Evolutionary conservation across 2,888 invertebrate genomes (phyloP).

Genomic region (Lamellibrachia satsuma): DNA sequence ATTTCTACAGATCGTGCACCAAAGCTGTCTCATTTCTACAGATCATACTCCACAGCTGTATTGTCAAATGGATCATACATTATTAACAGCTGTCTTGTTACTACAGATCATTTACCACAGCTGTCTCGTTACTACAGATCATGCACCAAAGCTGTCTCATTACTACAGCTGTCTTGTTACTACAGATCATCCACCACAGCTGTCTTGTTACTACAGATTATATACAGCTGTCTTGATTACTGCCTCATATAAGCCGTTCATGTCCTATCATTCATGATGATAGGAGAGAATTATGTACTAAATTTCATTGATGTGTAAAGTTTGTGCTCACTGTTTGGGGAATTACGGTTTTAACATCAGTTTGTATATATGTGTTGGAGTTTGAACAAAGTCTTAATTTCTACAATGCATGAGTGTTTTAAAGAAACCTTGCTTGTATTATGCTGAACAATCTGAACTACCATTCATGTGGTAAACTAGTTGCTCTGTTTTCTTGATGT

Average conservation of each 20-base stretch:
- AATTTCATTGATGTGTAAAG: neutral
- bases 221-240: neutral
- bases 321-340: neutral
- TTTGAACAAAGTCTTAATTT: neutral
- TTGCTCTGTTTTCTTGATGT: neutral
- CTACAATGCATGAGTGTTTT: neutral
- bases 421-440: neutral
- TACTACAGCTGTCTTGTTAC: neutral
- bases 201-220: neutral
- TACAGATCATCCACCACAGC: neutral
- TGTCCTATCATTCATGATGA: neutral
- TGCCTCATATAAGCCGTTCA: neutral
- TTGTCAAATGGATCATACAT: neutral
- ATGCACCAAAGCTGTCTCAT: neutral
- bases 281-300: constrained; percentile 1
- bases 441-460: neutral
- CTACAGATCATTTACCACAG: neutral
- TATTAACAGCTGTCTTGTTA: neutral
- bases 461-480: neutral
- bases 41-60: neutral
- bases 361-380: constrained; percentile 10
- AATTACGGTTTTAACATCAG: neutral
- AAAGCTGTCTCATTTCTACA: neutral
- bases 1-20: neutral
- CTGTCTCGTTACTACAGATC: neutral